phyloP scores from a whole-genome alignment of 1,140 invertebrate species.

The Plutomurus gul region DNA sequence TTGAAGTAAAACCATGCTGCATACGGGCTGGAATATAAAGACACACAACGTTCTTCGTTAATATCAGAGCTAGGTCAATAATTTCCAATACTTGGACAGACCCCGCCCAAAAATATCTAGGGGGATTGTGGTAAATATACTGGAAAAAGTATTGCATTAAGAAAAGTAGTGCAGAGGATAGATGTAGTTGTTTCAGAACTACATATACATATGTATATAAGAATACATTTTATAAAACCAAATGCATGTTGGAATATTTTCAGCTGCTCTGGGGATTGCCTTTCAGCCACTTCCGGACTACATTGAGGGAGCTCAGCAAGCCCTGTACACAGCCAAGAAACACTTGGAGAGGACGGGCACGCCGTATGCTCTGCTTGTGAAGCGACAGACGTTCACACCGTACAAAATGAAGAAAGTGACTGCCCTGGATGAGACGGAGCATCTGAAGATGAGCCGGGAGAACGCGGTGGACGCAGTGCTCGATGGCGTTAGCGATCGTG shows the following conservation, averaged over 20 bases:
- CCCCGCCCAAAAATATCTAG: too few species aligned
- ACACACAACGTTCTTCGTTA: too few species aligned
- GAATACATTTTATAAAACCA: background rate
- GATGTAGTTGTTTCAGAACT: background rate
- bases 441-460: conserved; percentile 56
- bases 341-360: conserved; percentile 58
- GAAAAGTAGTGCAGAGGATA: too few species aligned
- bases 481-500: conserved; percentile 55
- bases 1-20: too few species aligned
- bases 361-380: conserved; percentile 60
- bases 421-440: conserved; percentile 43
- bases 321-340: conserved; percentile 58
- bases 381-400: conserved; percentile 59
- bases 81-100: too few species aligned
- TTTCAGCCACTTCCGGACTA: conserved; percentile 60
- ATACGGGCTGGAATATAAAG: too few species aligned
- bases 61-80: too few species aligned
- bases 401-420: conserved; percentile 57
- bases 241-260: conserved; percentile 37
- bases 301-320: conserved; percentile 58
- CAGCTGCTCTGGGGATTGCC: conserved; percentile 61
- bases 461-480: conserved; percentile 56
- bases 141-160: too few species aligned
- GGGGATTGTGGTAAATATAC: too few species aligned
- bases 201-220: background rate